Percentiles rank a stretch among this genome's conserved stretches.
These are phyloP conservation scores for Pristionchus maxplancki DNA, from an alignment of 2,888 invertebrate species.

Conservation along the genomic window DNA sequence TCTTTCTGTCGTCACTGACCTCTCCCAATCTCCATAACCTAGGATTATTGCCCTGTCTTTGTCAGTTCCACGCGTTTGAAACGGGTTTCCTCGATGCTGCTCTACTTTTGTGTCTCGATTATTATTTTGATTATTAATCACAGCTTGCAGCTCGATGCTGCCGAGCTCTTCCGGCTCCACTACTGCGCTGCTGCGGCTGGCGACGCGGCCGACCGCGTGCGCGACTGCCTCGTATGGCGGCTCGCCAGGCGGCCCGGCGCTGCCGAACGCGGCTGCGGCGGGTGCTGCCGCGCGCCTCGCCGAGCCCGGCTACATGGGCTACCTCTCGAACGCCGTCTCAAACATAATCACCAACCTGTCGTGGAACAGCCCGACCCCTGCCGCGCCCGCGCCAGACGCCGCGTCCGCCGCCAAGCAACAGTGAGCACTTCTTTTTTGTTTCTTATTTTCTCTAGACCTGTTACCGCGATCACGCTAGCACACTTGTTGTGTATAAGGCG, in stretches of 20 bases:
- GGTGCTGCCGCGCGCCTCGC: background rate
- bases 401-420: background rate
- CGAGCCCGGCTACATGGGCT: constrained; percentile 52
- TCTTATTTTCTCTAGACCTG: too few species aligned
- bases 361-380: background rate
- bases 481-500: too few species aligned
- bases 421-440: background rate
- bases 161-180: constrained; percentile 1
- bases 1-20: background rate
- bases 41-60: background rate
- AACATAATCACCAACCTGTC: background rate
- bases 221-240: background rate
- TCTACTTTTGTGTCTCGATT: too few species aligned
- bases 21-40: background rate
- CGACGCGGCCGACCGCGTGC: constrained; percentile 15
- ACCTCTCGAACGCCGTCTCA: constrained; percentile 21
- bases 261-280: background rate
- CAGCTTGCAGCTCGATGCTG: background rate
- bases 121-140: too few species aligned
- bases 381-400: background rate
- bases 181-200: background rate
- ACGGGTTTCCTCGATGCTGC: too few species aligned
- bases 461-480: too few species aligned
- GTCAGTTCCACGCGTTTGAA: too few species aligned
- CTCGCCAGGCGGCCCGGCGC: background rate